Base-by-base conservation (phyloP, 2,113 vertebrate genomes). In the Anolis carolinensis region DNA sequence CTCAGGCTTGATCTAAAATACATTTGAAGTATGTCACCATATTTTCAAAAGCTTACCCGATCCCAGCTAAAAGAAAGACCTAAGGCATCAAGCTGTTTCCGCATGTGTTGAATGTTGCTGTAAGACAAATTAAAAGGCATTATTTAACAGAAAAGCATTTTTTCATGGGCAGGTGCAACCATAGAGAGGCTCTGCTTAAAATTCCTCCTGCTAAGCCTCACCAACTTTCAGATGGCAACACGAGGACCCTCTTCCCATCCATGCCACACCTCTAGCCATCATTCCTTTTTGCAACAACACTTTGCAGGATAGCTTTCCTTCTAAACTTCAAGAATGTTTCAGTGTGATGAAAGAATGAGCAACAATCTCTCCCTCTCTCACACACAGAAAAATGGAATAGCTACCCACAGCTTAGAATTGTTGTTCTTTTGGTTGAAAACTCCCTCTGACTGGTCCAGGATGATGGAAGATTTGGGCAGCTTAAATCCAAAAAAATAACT, bases 11-110 rank as follows among this genome's bases (percentile, higher is more conserved):
- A 59, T 36, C 55, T 34, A 55, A 85, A 73, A 85, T 36, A 65
- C 2, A 65, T 65, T 86, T 70, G 20, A 85, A 39, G 55, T 55
- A 14, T 78, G 55, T 20, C 2, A 21, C 13, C 4, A 1, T 70
- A 10, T 48, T 65, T 67, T 21, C 63, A 74, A 63, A 18, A 74
- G 92, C 98, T 98, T 95, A 99, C 98, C 96, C 97, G 95, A 77
- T 99, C 97, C 98, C 98, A 99, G 84, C 96, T 98, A 95, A 99
- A 99, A 91, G 97, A 98, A 74, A 99, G 96, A 74, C 98, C 97
- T 13, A 99, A 96, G 39, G 91, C 96, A 87, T 98, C 96, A 75
- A 99, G 96, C 94, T 99, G 99, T 80, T 97, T 90, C 87, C 96
- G 95, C 99, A 99, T 99, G 89, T 97, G 97, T 92, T 96, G 88